These are phyloP conservation scores for Drosophila parthenogenetica DNA, from an alignment of 2,888 invertebrate genomes.

Conservation along the genomic window DNA sequence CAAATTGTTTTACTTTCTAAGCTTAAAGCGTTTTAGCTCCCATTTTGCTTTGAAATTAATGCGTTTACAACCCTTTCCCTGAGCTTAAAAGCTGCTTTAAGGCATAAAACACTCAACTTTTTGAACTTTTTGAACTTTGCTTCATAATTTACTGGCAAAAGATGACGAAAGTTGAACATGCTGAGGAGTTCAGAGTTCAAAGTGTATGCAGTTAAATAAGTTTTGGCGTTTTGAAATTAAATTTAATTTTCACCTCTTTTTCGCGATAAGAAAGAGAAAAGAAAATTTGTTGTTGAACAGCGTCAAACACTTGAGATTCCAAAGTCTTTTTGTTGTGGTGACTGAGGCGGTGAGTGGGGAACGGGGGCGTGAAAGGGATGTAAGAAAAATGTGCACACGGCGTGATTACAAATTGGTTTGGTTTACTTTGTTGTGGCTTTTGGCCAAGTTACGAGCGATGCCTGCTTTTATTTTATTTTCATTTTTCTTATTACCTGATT, in stretches of 20 bases:
- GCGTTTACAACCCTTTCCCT: too few species aligned
- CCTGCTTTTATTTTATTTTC: slow-evolving; percentile 9
- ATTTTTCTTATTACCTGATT: slow-evolving; percentile 47
- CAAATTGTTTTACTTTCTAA: background rate
- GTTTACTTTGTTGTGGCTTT: slow-evolving; percentile 69
- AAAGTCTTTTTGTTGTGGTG: slow-evolving; percentile 74
- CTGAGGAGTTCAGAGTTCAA: slow-evolving; percentile 18
- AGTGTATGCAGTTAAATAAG: slow-evolving; percentile 14
- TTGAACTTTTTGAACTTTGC: background rate
- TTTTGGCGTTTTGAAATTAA: slow-evolving; percentile 50
- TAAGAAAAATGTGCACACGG: slow-evolving; percentile 41
- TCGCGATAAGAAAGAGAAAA: slow-evolving; percentile 20
- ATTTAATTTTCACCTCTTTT: slow-evolving; percentile 48
- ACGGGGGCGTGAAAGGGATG: background rate
- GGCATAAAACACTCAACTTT: background rate
- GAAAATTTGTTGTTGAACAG: slow-evolving; percentile 26
- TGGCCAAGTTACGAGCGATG: slow-evolving; percentile 25
- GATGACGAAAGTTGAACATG: slow-evolving; percentile 19
- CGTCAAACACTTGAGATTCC: slow-evolving; percentile 31
- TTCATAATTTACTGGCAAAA: slow-evolving; percentile 22
- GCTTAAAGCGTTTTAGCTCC: background rate
- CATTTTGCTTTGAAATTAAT: background rate
- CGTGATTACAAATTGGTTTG: slow-evolving; percentile 56
- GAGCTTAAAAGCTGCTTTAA: background rate
- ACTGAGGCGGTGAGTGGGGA: slow-evolving; percentile 8